Evolutionary conservation across 1,140 invertebrate genomes (phyloP), one percentile per base, ranked within the genome.

Genomic region (Ctenoplectra terminalis): DNA sequence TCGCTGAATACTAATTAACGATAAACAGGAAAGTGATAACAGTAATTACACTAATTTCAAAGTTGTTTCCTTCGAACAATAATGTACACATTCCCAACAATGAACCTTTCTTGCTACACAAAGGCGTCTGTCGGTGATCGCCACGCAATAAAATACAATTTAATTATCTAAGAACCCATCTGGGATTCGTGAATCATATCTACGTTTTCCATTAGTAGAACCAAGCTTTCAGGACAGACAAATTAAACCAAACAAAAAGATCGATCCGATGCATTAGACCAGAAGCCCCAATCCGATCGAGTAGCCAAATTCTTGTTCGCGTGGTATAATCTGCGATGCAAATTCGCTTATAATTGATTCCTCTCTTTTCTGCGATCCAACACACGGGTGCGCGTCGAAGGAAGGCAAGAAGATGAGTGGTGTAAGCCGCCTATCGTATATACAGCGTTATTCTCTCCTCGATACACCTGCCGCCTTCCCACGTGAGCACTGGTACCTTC

Each of bases 381-480:
- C 20, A 1, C 43, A 8, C 48, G 26, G 50, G 1, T 58, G 17
- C 52, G 60, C 52, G 31, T 20, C 23, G 66, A 78, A 61, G 40
- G 60, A 56, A 40, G 34, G 34, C 61, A 82, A 77, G 54, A 82
- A 71, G 81, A 86, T 50, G 74, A 56, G 74, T 46, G 64, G 34
- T 46, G 66, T 72, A 40, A 85, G 48, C 81, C 46, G 48, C 60
- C 60, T 81, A 79, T 84, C 82, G 60, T 56, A n/a, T n/a, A n/a
- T n/a, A 63, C 52, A n/a, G 50, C 46, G 58, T 84, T 87, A 81
- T 84, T 67, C 73, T 87, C 50, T 66, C 34, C 26, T 63, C 71
- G 85, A 84, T 84, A 81, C 86, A 87, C 85, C 86, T 87, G 86
- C 82, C 85, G 74, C 71, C 52, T 81, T 81, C 69, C 69, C 79